Conservation (phyloP, 2,113 vertebrate species). For the Corythoichthys haematopterus region DNA sequence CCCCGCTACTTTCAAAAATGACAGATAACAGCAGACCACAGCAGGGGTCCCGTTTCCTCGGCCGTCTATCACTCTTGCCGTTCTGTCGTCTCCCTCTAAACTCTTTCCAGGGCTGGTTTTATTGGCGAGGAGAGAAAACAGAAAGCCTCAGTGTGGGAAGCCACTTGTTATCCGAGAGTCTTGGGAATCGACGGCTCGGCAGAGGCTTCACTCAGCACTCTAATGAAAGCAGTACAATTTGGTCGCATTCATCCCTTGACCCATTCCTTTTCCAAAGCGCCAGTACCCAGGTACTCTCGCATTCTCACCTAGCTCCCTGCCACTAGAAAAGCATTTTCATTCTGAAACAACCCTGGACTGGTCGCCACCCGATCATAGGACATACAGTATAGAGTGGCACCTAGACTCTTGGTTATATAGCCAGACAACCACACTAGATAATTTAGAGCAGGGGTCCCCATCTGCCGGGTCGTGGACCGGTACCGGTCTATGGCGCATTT, state of each 20-base stretch:
- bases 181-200: conserved; percentile 76
- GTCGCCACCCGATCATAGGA: background rate
- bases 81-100: conserved; percentile 27
- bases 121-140: conserved; percentile 77
- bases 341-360: background rate
- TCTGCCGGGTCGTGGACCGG: too few species aligned
- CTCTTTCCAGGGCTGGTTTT: conserved; percentile 61
- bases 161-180: conserved; percentile 81
- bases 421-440: too few species aligned
- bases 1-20: conserved; percentile 42
- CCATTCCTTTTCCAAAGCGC: conserved; percentile 57
- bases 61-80: conserved; percentile 59
- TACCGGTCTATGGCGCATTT: too few species aligned
- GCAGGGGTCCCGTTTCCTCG: conserved; percentile 70
- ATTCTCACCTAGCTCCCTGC: conserved; percentile 24
- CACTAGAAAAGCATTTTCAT: background rate
- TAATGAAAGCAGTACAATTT: conserved; percentile 81
- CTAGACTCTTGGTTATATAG: too few species aligned
- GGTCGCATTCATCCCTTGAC: conserved; percentile 72
- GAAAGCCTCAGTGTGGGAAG: conserved; percentile 80
- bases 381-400: background rate
- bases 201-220: conserved; percentile 77
- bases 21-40: conserved; percentile 70
- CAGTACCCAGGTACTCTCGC: conserved; percentile 50
- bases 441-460: background rate